Percentiles rank a stretch among this genome's conserved stretches.
Conservation (phyloP, 2,113 vertebrate species). For the human region GRCh38 chr12:56027501-56028000, state of each 20-base stretch:
- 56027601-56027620: background rate
- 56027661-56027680: background rate
- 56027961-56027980: background rate
- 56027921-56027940: slow-evolving; percentile 96
- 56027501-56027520: background rate
- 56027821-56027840: slow-evolving; percentile 98
- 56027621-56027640: background rate
- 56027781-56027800: slow-evolving; percentile 96
- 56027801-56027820: slow-evolving; percentile 98
- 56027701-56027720: background rate
- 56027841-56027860: slow-evolving; percentile 97
- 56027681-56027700: too few species aligned
- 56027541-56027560: background rate
- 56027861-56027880: slow-evolving; percentile 98
- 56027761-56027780: slow-evolving; percentile 81
- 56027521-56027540: background rate
- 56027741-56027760: background rate
- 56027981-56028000: background rate
- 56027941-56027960: slow-evolving; percentile 89
- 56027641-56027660: background rate
- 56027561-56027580: background rate
- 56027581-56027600: background rate
- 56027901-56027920: slow-evolving; percentile 94
- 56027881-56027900: slow-evolving; percentile 96
- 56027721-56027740: background rate